Conservation (phyloP, 2,797 vertebrate genomes). For the Crocidura indochinensis region DNA sequence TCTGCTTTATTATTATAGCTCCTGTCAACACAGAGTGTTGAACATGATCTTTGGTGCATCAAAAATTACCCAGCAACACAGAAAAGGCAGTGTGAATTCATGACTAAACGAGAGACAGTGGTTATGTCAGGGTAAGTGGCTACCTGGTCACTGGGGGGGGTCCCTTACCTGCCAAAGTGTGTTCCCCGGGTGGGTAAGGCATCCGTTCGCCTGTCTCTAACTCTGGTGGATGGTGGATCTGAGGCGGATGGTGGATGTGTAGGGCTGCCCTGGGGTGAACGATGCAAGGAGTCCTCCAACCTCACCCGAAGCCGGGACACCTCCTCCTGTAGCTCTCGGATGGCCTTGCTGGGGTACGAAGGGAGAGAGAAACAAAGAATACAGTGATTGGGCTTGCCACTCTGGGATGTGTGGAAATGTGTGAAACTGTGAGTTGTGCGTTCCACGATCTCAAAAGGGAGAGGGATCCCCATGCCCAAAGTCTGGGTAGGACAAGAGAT, state of each 20-base stretch:
- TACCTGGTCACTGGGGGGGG: not conserved
- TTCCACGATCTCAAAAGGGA: too few relatives aligned
- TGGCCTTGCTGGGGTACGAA: slow-evolving; percentile 88
- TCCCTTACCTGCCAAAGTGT: slow-evolving; percentile 86
- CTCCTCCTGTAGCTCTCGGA: slow-evolving; percentile 91
- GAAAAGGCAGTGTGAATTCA: not conserved
- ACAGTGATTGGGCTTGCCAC: not conserved
- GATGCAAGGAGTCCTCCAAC: slow-evolving; percentile 90
- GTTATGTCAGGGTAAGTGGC: not conserved
- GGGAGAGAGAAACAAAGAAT: not conserved
- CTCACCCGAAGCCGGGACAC: slow-evolving; percentile 90
- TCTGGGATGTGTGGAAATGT: too few relatives aligned
- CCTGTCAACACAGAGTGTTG: not conserved
- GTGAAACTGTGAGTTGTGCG: too few relatives aligned
- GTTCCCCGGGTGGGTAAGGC: slow-evolving; percentile 33
- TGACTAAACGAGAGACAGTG: not conserved
- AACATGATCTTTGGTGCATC: not conserved
- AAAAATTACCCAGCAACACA: not conserved
- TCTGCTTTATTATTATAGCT: not conserved
- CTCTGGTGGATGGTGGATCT: accelerated
- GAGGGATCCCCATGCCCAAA: too few relatives aligned
- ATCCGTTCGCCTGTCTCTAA: not conserved
- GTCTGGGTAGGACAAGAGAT: too few relatives aligned
- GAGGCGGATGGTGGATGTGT: not conserved
- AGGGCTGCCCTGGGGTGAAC: slow-evolving; percentile 5